Base-by-base conservation (phyloP, 2,888 invertebrate genomes). In the Hydropsyche betteni region DNA sequence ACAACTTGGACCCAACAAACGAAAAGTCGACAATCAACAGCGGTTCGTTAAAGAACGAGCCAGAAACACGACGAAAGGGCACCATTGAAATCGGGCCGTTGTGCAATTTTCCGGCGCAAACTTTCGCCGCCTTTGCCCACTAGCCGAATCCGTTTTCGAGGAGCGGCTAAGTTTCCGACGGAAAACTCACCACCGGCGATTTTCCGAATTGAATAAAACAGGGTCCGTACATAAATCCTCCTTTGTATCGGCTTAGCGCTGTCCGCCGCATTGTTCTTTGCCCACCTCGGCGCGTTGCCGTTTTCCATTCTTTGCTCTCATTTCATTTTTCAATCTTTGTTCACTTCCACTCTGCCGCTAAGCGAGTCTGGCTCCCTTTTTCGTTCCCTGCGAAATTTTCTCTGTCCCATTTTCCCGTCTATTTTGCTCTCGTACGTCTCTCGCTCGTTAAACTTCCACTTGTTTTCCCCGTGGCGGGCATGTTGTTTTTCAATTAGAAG, bases 161-260 rank as follows among this genome's bases (percentile, higher is more conserved):
- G 12, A n/a, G 61, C 61, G 44, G 44, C 44, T 6, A 44, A 44
- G 44, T 44, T 51, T 34, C 34, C 34, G 70, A 3, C 6, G 52
- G 70, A 53, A 70, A 70, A 70, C 70, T 24, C 24, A 24, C 10
- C 53, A 34, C 70, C 33, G 34, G 70, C 53, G 53, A 53, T 70
- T 70, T 70, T 70, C 53, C 53, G 64, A 64, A 68, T 74, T 61
- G 64, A 68, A 74, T 74, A 74, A 74, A 74, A 74, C 68, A 1
- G 24, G 58, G 68, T 33, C 64, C 38, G 61, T 44, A 68, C 61
- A 68, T 74, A 74, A 68, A 74, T 53, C 68, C 68, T 74, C 74
- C 51, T 64, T 74, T 74, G 74, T 68, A 74, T 53, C 74, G 68
- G 61, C 64, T 68, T 38, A 74, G 50, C 53, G 61, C n/a, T 68